Percentiles rank a stretch among this genome's conserved stretches.
Conservation (phyloP, 2,113 vertebrate genomes). For the Lonchura striata region DNA sequence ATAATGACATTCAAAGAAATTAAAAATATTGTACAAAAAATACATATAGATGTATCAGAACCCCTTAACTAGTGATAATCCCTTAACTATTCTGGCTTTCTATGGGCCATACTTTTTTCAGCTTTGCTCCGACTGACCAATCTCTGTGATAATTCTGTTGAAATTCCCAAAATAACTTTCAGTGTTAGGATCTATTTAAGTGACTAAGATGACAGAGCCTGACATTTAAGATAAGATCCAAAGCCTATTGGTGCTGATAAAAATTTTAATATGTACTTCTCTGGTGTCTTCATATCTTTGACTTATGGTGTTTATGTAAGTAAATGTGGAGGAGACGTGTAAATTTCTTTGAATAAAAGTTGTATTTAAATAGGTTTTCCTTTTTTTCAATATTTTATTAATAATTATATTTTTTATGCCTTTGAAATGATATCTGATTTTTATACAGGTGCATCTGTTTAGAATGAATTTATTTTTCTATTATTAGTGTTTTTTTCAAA, state of each 20-base stretch:
- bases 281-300: background rate
- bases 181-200: background rate
- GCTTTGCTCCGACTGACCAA: background rate
- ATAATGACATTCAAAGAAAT: background rate
- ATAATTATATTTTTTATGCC: background rate
- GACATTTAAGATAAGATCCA: background rate
- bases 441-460: background rate
- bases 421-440: background rate
- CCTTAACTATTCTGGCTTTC: background rate
- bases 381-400: background rate
- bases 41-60: background rate
- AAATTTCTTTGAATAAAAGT: background rate
- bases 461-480: background rate
- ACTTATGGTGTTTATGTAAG: background rate
- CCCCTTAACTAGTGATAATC: rapidly evolving
- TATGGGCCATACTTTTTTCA: background rate
- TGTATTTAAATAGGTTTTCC: background rate
- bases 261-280: background rate
- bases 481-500: background rate
- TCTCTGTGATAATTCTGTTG: background rate
- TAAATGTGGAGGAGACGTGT: background rate
- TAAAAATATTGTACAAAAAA: background rate
- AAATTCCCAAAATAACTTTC: background rate
- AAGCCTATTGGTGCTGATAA: background rate
- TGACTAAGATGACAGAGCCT: background rate